A percentile compares a stretch with the other conserved stretches of the same genome.
These are phyloP conservation scores for Hirundo rustica DNA, from an alignment of 2,797 vertebrate species.

Conservation along the genomic window DNA sequence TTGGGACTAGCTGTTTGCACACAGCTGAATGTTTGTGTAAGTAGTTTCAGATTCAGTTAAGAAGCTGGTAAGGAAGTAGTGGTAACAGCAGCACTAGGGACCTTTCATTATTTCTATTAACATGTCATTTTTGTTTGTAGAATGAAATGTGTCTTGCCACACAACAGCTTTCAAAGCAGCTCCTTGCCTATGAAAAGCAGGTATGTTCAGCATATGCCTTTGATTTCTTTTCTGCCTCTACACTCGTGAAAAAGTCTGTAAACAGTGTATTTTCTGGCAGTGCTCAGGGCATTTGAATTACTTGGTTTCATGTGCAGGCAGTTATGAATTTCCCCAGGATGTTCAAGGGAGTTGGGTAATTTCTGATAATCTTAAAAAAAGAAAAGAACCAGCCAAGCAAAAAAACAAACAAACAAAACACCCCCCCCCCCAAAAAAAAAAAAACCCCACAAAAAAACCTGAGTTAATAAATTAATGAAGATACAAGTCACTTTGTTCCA, in stretches of 20 bases:
- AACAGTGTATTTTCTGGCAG: not conserved
- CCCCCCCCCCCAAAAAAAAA: too few relatives aligned
- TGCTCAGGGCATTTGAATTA: not conserved
- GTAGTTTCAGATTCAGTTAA: not conserved
- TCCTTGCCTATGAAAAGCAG: constrained; percentile 95
- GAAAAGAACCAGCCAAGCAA: not conserved
- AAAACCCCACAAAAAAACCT: not conserved
- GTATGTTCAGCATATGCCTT: constrained; percentile 70
- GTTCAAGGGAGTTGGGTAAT: not conserved
- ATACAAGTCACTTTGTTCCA: not conserved
- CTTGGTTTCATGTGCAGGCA: not conserved
- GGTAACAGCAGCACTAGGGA: not conserved
- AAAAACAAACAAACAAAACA: too few relatives aligned
- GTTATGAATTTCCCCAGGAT: not conserved
- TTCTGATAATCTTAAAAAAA: not conserved
- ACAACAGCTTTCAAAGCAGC: constrained; percentile 92
- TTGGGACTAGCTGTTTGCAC: not conserved
- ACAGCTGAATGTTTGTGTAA: not conserved
- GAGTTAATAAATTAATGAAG: not conserved
- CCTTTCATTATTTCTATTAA: not conserved
- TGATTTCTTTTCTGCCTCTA: not conserved
- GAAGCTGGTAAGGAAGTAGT: not conserved
- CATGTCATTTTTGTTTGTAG: constrained; percentile 71
- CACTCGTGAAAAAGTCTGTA: not conserved
- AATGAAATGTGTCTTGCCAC: constrained; percentile 98